Evolutionary conservation across 2,797 vertebrate species (phyloP), one percentile per base, ranked within the genome.

Genomic region (Gambusia yucatana): DNA sequence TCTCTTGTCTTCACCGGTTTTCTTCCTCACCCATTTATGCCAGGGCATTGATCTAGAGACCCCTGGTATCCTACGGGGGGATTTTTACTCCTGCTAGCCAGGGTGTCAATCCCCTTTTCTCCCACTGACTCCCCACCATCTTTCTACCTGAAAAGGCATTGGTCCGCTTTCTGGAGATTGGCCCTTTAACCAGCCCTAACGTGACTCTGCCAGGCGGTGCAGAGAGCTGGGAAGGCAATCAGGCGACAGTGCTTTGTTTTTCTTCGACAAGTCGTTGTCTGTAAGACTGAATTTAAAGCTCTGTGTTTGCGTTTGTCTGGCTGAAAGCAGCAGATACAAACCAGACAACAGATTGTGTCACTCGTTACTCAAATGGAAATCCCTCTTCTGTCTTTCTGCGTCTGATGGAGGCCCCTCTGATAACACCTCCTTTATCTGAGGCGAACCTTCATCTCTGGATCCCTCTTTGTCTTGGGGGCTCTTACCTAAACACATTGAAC

Each of bases 311-410:
- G 77, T 44, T 44, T 65, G 72, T 74, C 1, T 72, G 44, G 0
- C 28, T 88, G 82, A 88, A 89, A 82, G 80, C 76, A 81, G 82
- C 88, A 80, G 86, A 88, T 79, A 75, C 82, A 84, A 87, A 90
- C 88, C 81, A 83, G 77, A 82, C 81, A 79, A 73, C 14, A 52
- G 73, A 41, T 83, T 65, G 86, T 77, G 74, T 71, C 84, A 90
- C 89, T 86, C n/a, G 2, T 78, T 88, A 55, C 85, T 91, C 80
- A 89, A 87, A 65, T 5, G 0, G 76, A 84, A 85, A 84, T 87
- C 86, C 79, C 46, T 72, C 0, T 70, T 72, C 69, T 83, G 77
- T 65, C 44, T 67, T 82, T 75, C 52, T 5, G 57, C 36, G 14
- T 22, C 39, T 39, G 46, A 67, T 8, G 63, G 73, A 5, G 1